Conservation (phyloP, 2,797 vertebrate species). For the Poeciliopsis turneri region DNA sequence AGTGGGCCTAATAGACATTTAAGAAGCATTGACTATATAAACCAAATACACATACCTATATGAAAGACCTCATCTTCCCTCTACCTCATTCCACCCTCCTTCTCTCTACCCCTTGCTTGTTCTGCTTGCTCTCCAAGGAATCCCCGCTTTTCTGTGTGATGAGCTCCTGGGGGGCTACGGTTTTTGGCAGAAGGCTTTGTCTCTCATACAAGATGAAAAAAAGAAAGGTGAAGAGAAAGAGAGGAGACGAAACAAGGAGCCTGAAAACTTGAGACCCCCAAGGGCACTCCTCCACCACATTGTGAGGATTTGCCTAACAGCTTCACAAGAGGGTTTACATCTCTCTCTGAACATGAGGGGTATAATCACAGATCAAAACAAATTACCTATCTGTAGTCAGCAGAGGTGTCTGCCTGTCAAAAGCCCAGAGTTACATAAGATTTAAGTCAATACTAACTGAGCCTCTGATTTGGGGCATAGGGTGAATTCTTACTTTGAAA, state of each 20-base stretch:
- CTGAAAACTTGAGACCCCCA: constrained; percentile 79
- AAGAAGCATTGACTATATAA: constrained; percentile 65
- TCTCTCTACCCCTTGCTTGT: constrained; percentile 29
- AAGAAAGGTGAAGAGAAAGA: constrained; percentile 61
- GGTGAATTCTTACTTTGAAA: constrained; percentile 76
- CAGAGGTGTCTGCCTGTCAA: constrained; percentile 79
- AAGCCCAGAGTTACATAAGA: constrained; percentile 83
- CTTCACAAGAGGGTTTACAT: constrained; percentile 85
- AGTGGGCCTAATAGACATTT: constrained; percentile 65
- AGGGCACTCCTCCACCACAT: constrained; percentile 78
- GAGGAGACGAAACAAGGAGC: constrained; percentile 64
- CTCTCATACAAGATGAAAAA: constrained; percentile 75
- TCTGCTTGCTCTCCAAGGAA: constrained; percentile 69
- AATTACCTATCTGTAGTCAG: constrained; percentile 84
- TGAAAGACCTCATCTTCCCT: constrained; percentile 56
- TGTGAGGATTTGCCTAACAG: constrained; percentile 86
- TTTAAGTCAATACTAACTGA: constrained; percentile 79
- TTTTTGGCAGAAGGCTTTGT: constrained; percentile 85
- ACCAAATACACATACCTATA: constrained; percentile 57
- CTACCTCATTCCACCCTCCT: constrained; percentile 38
- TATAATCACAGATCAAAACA: constrained; percentile 88
- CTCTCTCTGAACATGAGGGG: constrained; percentile 80
- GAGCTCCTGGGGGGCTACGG: constrained; percentile 80
- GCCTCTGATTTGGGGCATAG: constrained; percentile 71
- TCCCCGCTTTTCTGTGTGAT: constrained; percentile 77